Percentiles rank a stretch among this genome's conserved stretches.
phyloP scores from a whole-genome alignment of 2,113 vertebrate species.

The Alligator mississippiensis region DNA sequence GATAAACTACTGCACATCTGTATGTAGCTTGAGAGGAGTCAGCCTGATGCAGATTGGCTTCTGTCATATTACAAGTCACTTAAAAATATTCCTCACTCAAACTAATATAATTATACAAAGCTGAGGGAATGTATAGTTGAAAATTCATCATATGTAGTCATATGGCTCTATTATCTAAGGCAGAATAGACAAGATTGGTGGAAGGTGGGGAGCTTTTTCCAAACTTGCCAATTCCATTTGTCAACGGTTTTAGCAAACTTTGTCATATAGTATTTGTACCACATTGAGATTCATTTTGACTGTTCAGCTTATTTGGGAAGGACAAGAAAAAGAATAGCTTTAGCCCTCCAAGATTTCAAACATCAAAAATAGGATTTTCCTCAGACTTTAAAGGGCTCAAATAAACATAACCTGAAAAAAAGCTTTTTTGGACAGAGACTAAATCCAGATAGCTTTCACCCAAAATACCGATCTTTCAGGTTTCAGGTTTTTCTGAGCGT shows the following conservation, averaged over 20 bases:
- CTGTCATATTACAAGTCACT: background rate
- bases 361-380: background rate
- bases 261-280: background rate
- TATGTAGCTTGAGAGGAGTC: background rate
- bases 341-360: background rate
- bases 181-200: background rate
- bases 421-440: background rate
- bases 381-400: background rate
- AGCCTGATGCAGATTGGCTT: background rate
- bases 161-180: accelerated
- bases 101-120: background rate
- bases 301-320: background rate
- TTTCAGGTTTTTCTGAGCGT: background rate
- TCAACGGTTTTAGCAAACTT: background rate
- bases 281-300: background rate
- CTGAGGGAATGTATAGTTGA: background rate
- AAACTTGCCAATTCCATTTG: background rate
- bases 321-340: background rate
- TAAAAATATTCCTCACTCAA: background rate
- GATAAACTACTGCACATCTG: slow-evolving; percentile 51
- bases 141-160: background rate
- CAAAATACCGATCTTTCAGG: background rate
- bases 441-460: background rate
- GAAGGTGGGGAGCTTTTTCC: background rate
- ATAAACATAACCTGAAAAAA: background rate